These are phyloP conservation scores for Moxostoma hubbsi DNA, from an alignment of 2,797 vertebrate species.

Conservation along the genomic window DNA sequence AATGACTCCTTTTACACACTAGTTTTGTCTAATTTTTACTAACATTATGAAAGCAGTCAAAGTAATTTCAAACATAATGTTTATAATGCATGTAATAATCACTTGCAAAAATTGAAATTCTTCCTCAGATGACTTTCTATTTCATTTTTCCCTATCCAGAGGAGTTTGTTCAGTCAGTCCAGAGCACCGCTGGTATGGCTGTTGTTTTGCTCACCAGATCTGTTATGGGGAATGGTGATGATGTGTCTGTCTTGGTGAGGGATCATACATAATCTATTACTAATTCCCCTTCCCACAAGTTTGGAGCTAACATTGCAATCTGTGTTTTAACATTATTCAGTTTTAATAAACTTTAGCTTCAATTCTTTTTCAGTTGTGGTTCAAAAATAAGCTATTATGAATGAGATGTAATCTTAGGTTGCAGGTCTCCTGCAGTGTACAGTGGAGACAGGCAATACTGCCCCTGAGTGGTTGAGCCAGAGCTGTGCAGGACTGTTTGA, in stretches of 20 bases:
- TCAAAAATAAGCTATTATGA: too few relatives aligned
- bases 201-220: slow-evolving; percentile 83
- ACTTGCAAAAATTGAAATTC: too few relatives aligned
- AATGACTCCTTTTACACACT: too few relatives aligned
- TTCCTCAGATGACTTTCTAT: too few relatives aligned
- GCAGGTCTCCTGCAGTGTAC: slow-evolving; percentile 78
- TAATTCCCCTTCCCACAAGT: neutral
- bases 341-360: neutral
- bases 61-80: too few relatives aligned
- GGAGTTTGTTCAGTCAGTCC: slow-evolving; percentile 87
- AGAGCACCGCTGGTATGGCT: slow-evolving; percentile 90
- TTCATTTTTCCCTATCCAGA: slow-evolving; percentile 67
- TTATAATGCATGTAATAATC: too few relatives aligned
- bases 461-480: slow-evolving; percentile 82
- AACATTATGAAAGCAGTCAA: too few relatives aligned
- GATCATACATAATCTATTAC: neutral
- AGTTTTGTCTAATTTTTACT: too few relatives aligned
- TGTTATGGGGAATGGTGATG: slow-evolving; percentile 80
- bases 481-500: slow-evolving; percentile 77
- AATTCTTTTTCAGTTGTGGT: neutral
- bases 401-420: slow-evolving; percentile 71
- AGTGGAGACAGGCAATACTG: slow-evolving; percentile 24
- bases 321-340: neutral
- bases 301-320: neutral
- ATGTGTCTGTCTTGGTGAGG: slow-evolving; percentile 85